These are phyloP conservation scores for Daktulosphaira vitifoliae DNA, from an alignment of 1,140 invertebrate species.

Conservation along the genomic window DNA sequence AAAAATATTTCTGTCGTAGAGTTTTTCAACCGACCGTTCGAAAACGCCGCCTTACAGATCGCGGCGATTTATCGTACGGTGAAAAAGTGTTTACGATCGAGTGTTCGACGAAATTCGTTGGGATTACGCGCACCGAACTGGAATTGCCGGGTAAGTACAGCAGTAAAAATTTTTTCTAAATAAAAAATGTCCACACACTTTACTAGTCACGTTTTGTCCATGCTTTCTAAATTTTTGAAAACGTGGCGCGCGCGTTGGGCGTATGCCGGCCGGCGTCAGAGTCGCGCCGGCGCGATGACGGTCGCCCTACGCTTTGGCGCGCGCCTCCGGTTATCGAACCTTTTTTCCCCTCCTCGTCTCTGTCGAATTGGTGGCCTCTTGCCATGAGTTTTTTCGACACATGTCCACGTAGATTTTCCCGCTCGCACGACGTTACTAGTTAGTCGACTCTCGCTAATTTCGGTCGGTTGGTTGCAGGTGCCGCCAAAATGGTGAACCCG, in stretches of 20 bases:
- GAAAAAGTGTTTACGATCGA: slow-evolving; percentile 2
- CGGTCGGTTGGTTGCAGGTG: slow-evolving; percentile 2
- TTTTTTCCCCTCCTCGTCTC: not conserved
- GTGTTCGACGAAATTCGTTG: not conserved
- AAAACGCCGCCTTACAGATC: too few species aligned
- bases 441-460: too few species aligned
- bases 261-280: slow-evolving; percentile 28
- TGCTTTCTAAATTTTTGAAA: not conserved
- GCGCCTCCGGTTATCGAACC: slow-evolving; percentile 21
- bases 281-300: slow-evolving; percentile 6
- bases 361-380: not conserved
- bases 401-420: not conserved
- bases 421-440: not conserved
- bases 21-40: too few species aligned
- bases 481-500: slow-evolving; percentile 31
- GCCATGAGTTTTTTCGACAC: not conserved
- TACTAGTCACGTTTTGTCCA: too few species aligned
- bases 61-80: not conserved
- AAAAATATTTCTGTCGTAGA: too few species aligned
- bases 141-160: slow-evolving; percentile 20
- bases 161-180: too few species aligned
- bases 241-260: slow-evolving; percentile 31
- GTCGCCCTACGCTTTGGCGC: slow-evolving; percentile 18
- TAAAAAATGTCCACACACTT: too few species aligned
- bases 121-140: slow-evolving; percentile 22